Percentiles rank a stretch among this genome's conserved stretches.
These are phyloP conservation scores for Megastigmus dorsalis DNA, from an alignment of 2,888 invertebrate species.

Conservation along the genomic window DNA sequence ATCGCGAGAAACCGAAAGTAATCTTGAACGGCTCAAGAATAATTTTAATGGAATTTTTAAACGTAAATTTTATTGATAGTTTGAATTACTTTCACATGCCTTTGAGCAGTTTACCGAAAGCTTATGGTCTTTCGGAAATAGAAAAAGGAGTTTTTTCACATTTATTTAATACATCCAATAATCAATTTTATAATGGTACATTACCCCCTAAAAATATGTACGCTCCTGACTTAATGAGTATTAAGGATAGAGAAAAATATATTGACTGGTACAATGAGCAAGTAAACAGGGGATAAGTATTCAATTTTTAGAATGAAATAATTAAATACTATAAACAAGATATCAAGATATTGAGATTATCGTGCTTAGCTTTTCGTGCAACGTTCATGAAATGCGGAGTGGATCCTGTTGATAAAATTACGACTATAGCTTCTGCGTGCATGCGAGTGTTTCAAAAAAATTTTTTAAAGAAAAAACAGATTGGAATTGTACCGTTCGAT, in stretches of 20 bases:
- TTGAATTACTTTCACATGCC: constrained; percentile 63
- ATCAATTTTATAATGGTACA: constrained; percentile 53
- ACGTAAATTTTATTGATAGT: constrained; percentile 58
- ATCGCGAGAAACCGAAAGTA: constrained; percentile 43
- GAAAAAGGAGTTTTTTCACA: constrained; percentile 57
- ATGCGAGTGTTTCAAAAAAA: too few species aligned
- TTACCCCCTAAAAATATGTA: constrained; percentile 52
- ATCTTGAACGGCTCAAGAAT: constrained; percentile 58
- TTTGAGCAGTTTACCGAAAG: constrained; percentile 58
- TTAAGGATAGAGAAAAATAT: too few species aligned
- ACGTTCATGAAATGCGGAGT: constrained; percentile 52
- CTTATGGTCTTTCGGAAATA: constrained; percentile 56
- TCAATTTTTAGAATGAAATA: constrained; percentile 57
- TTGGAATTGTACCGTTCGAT: constrained; percentile 59
- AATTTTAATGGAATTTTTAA: constrained; percentile 47
- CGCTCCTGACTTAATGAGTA: constrained; percentile 23
- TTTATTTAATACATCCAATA: constrained; percentile 56
- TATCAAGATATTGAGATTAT: constrained; percentile 55
- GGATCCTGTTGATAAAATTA: constrained; percentile 54
- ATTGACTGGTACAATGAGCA: constrained; percentile 50
- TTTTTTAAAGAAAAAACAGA: constrained; percentile 59
- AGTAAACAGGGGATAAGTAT: constrained; percentile 16
- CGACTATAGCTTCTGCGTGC: constrained; percentile 52
- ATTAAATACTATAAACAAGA: constrained; percentile 56
- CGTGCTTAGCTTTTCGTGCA: constrained; percentile 55